These are phyloP conservation scores for Melospiza melodia DNA, from an alignment of 2,113 vertebrate genomes.

Conservation along the genomic window DNA sequence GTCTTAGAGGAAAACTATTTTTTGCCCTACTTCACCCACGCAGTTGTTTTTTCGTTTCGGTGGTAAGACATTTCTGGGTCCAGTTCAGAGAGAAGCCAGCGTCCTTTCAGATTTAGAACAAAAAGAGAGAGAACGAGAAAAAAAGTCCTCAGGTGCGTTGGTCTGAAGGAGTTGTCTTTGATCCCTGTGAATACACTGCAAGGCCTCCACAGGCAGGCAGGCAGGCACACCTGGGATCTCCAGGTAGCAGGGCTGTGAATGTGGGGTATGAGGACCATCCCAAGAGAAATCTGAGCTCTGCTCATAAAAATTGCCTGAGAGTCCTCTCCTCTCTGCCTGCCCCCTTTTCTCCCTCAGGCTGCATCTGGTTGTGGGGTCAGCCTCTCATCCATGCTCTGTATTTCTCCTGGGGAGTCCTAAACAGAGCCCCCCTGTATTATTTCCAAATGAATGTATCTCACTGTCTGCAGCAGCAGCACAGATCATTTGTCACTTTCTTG, in stretches of 20 bases:
- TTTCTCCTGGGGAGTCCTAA: background rate
- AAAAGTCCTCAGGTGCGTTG: background rate
- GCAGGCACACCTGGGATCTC: background rate
- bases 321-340: background rate
- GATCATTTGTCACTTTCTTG: background rate
- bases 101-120: conserved; percentile 20
- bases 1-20: conserved; percentile 32
- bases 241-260: background rate
- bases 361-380: background rate
- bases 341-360: background rate
- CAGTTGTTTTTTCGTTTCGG: background rate
- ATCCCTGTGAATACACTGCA: background rate
- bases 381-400: accelerated
- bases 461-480: background rate
- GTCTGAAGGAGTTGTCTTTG: background rate
- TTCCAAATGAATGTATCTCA: background rate
- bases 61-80: conserved; percentile 30
- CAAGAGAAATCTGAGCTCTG: background rate
- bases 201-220: background rate
- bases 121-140: background rate
- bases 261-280: background rate
- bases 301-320: background rate
- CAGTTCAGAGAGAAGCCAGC: conserved; percentile 43
- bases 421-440: background rate
- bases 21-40: background rate